A percentile compares a stretch with the other conserved stretches of the same genome.
Conservation (phyloP, 2,888 invertebrate genomes). For the Torymus texanus region DNA sequence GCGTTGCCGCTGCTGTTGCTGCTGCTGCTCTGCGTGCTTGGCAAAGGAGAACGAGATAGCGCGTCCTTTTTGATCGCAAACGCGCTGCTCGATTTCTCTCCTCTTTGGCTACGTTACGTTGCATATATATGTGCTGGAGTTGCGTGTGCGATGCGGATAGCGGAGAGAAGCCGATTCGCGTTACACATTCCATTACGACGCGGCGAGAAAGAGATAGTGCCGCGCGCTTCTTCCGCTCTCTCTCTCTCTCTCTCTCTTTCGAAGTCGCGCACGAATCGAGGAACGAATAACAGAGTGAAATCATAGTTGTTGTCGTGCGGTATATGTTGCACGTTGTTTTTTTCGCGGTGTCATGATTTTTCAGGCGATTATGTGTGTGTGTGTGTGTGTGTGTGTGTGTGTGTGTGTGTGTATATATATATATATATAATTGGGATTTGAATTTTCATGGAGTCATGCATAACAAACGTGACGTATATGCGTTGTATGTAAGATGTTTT, state of each 20-base stretch:
- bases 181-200: slow-evolving; percentile 37
- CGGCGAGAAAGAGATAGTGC: neutral
- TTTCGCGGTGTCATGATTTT: neutral
- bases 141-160: too few relatives aligned
- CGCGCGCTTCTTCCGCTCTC: neutral
- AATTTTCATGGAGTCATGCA: slow-evolving; percentile 34
- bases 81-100: slow-evolving; percentile 18
- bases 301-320: neutral
- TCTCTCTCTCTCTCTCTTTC: neutral
- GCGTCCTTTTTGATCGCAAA: slow-evolving; percentile 27
- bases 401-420: too few relatives aligned
- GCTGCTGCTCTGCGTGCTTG: neutral
- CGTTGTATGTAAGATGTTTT: too few relatives aligned
- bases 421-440: slow-evolving; percentile 5
- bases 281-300: slow-evolving; percentile 5
- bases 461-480: neutral
- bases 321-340: neutral
- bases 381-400: too few relatives aligned
- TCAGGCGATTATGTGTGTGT: neutral
- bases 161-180: too few relatives aligned
- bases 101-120: neutral
- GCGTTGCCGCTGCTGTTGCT: neutral
- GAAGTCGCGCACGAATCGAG: slow-evolving; percentile 1
- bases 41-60: slow-evolving; percentile 8
- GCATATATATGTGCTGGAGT: too few relatives aligned